A percentile compares a stretch with the other conserved stretches of the same genome.
phyloP scores from a whole-genome alignment of 1,140 invertebrate species.

The Zeugodacus cucurbitae region DNA sequence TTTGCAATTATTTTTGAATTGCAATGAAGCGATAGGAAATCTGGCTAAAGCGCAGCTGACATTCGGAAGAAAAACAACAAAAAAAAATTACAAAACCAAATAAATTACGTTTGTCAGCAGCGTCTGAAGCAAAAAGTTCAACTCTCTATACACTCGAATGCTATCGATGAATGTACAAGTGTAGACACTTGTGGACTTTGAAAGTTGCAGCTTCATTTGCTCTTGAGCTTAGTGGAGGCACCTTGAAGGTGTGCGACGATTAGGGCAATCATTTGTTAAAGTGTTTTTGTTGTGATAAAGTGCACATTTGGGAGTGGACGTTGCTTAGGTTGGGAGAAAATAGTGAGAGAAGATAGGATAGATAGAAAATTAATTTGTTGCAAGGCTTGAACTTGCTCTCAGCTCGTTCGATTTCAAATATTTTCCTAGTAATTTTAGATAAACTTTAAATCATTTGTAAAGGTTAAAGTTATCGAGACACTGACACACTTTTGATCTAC shows the following conservation, averaged over 20 bases:
- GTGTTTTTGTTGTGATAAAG: not conserved
- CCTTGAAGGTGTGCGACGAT: not conserved
- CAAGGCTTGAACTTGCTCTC: too few species aligned
- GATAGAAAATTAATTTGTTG: too few species aligned
- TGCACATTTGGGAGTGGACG: not conserved
- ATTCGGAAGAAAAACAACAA: not conserved
- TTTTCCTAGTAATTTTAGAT: too few species aligned
- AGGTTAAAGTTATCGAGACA: too few species aligned
- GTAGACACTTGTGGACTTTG: not conserved
- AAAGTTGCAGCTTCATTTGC: not conserved
- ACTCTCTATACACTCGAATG: not conserved
- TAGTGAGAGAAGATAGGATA: too few species aligned
- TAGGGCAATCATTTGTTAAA: not conserved
- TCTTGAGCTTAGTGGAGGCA: not conserved
- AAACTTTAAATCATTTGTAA: too few species aligned
- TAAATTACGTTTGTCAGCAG: not conserved
- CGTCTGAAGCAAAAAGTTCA: too few species aligned
- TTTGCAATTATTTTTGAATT: constrained; percentile 36
- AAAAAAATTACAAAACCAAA: not conserved
- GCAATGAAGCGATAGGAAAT: not conserved
- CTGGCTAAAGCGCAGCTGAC: not conserved
- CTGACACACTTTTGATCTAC: too few species aligned
- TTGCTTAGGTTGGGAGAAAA: too few species aligned
- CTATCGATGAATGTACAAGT: not conserved
- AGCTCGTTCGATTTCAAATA: too few species aligned